Conservation (phyloP, 2,113 vertebrate genomes). For the Neomonachus schauinslandi region DNA sequence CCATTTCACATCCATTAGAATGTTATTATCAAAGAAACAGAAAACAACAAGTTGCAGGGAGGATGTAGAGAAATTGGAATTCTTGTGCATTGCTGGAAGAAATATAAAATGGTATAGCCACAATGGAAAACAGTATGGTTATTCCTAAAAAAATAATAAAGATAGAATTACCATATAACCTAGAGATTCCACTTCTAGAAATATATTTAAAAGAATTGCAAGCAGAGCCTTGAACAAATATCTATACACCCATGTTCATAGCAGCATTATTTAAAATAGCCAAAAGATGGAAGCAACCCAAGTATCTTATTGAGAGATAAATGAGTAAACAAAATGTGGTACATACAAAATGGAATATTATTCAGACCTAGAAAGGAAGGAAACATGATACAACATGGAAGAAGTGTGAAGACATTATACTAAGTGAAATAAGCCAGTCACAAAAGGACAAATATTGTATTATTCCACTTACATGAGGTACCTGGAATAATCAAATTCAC, state of each 20-base stretch:
- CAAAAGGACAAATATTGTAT: not conserved
- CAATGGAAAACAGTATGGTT: not conserved
- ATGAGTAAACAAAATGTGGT: not conserved
- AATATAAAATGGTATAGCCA: not conserved
- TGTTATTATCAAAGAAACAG: not conserved
- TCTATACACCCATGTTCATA: not conserved
- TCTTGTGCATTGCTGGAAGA: not conserved
- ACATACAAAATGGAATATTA: not conserved
- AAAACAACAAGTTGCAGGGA: not conserved
- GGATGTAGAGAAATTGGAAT: not conserved
- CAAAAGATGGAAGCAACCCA: not conserved
- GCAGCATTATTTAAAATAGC: not conserved
- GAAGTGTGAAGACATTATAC: not conserved
- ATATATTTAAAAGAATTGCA: not conserved
- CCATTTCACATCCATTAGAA: not conserved
- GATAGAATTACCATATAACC: not conserved
- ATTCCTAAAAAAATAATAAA: not conserved
- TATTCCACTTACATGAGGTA: not conserved
- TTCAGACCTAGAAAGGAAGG: not conserved
- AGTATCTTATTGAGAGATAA: not conserved
- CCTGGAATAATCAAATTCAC: not conserved
- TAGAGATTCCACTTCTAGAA: not conserved
- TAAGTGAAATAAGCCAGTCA: not conserved
- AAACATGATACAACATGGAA: not conserved
- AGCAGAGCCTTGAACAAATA: not conserved